These are phyloP conservation scores for Caenorhabditis imperialis DNA, from an alignment of 2,888 invertebrate species.

Conservation along the genomic window DNA sequence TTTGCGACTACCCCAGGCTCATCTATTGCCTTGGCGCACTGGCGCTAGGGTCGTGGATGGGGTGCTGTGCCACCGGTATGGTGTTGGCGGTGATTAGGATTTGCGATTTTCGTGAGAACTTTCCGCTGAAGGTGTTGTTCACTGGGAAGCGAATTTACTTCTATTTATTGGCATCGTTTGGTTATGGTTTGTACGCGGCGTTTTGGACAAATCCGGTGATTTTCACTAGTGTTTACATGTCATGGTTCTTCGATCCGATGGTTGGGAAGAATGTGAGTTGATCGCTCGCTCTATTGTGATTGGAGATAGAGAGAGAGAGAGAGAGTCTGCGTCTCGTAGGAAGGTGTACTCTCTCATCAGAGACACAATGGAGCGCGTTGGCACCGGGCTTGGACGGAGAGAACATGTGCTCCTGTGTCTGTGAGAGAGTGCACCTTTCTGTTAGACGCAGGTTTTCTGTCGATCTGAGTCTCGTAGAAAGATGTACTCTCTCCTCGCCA, in stretches of 20 bases:
- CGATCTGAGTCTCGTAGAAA: no score
- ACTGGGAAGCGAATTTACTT: constrained; percentile 9
- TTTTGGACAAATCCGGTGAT: constrained; percentile 27
- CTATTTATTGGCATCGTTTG: background rate
- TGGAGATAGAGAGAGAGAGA: no score
- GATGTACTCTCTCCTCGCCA: no score
- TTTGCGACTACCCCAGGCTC: constrained; percentile 2
- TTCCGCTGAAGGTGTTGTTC: constrained; percentile 22
- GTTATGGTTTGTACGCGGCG: constrained; percentile 16
- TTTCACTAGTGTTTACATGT: constrained; percentile 25
- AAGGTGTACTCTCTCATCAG: no score
- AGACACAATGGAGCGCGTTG: no score
- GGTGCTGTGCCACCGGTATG: constrained; percentile 25
- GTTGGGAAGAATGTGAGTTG: constrained; percentile 1
- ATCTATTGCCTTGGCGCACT: constrained; percentile 1
- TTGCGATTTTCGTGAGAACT: constrained; percentile 16
- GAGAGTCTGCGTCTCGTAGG: no score
- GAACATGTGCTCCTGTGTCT: no score
- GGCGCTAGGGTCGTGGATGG: constrained; percentile 13
- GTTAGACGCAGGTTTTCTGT: no score
- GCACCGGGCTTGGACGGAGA: no score
- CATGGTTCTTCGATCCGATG: constrained; percentile 38
- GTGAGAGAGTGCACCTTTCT: no score
- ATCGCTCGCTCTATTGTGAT: no score
- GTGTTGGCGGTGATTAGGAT: constrained; percentile 25